Percentiles rank a stretch among this genome's conserved stretches.
These are phyloP conservation scores for Lerista edwardsae DNA, from an alignment of 2,797 vertebrate genomes.

Conservation along the genomic window DNA sequence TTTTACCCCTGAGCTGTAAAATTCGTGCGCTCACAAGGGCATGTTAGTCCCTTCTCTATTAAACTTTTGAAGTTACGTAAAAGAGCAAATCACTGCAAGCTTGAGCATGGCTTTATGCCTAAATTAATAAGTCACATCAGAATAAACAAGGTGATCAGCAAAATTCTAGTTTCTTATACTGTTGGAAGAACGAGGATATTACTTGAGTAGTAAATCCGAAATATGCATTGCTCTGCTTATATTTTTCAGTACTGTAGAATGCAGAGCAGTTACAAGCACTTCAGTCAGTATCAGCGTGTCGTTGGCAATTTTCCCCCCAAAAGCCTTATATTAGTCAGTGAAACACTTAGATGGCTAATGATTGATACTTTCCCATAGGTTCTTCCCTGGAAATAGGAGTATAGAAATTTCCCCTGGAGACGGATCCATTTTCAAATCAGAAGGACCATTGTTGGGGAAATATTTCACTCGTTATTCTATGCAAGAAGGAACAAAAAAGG, in stretches of 20 bases:
- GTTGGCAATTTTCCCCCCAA: no score
- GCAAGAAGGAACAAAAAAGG: constrained; percentile 73
- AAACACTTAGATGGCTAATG: neutral
- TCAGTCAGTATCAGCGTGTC: neutral
- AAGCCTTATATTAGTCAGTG: neutral
- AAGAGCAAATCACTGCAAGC: neutral
- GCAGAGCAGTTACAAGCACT: neutral
- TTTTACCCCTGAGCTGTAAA: no score
- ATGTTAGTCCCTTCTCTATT: no score
- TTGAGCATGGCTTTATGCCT: neutral
- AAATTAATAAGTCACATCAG: constrained; percentile 2
- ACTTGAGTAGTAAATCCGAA: no score
- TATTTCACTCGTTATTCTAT: constrained; percentile 84
- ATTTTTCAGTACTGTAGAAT: no score
- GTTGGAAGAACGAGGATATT: no score
- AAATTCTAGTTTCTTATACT: neutral
- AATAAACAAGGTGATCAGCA: no score
- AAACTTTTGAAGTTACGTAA: neutral
- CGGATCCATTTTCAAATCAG: constrained; percentile 88
- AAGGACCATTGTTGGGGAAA: constrained; percentile 79
- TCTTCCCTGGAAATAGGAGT: constrained; percentile 76
- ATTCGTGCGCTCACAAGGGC: no score
- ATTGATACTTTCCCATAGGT: constrained; percentile 71
- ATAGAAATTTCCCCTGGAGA: constrained; percentile 88
- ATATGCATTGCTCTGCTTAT: no score